Evolutionary conservation across 2,888 invertebrate genomes (phyloP).

Genomic region (Pachycephus smyrnensis): DNA sequence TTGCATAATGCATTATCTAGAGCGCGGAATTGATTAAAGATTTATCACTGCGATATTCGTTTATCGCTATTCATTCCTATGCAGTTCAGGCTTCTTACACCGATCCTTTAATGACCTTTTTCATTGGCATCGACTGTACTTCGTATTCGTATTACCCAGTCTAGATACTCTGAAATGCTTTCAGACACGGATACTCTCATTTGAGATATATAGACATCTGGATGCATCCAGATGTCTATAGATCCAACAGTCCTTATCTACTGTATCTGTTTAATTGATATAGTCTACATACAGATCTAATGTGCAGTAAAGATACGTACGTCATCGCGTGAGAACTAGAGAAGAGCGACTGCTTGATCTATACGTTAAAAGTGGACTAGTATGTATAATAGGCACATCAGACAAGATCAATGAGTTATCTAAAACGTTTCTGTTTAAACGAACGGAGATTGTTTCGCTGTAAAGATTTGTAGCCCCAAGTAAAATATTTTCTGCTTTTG

Average conservation of each 20-base stretch:
- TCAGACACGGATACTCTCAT: too few species aligned
- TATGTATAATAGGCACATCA: background rate
- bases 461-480: background rate
- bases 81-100: background rate
- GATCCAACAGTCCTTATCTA: background rate
- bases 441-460: background rate
- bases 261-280: background rate
- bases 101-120: background rate
- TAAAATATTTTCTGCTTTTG: constrained; percentile 18
- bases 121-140: background rate
- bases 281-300: background rate
- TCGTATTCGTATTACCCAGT: too few species aligned
- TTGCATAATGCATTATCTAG: too few species aligned
- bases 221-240: background rate
- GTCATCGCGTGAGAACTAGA: background rate
- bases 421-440: background rate
- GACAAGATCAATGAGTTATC: background rate
- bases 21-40: too few species aligned
- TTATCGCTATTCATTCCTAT: background rate
- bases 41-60: too few species aligned
- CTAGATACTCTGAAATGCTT: too few species aligned
- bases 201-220: too few species aligned
- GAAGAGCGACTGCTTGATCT: background rate
- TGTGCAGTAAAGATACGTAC: background rate
- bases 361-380: background rate